Evolutionary conservation across 2,888 invertebrate species (phyloP).

Genomic region (Synergus itoensis): DNA sequence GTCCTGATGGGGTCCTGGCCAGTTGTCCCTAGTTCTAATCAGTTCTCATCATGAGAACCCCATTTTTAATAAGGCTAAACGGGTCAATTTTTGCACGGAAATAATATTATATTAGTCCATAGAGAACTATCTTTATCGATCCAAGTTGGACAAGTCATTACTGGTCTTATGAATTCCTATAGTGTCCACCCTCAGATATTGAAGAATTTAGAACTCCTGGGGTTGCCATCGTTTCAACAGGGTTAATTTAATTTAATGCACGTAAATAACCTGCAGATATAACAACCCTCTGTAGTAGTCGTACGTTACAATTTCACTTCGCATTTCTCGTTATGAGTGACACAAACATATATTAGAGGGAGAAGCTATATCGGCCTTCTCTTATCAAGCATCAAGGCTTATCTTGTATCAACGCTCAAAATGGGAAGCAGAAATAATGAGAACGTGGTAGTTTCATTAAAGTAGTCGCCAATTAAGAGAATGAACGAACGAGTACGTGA

Average conservation of each 20-base stretch:
- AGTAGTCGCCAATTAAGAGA: background rate
- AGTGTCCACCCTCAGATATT: background rate
- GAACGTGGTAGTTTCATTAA: background rate
- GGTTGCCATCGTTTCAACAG: background rate
- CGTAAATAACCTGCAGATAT: background rate
- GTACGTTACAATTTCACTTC: background rate
- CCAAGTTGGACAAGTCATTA: background rate
- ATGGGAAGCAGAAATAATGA: background rate
- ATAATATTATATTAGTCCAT: no score
- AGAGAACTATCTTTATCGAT: background rate
- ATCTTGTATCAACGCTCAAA: background rate
- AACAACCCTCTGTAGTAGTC: background rate
- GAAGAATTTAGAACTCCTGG: background rate
- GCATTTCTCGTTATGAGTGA: background rate
- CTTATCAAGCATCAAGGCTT: constrained; percentile 5
- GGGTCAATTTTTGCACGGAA: no score
- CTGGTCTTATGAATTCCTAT: background rate
- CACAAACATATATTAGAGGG: background rate
- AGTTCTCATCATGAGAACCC: no score
- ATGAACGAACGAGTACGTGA: background rate
- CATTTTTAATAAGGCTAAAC: no score
- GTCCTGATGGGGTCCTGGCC: no score
- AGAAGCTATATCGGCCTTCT: background rate
- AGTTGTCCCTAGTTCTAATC: no score
- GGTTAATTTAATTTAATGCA: background rate